These are phyloP conservation scores for Esperia sulphurella DNA, from an alignment of 2,888 invertebrate species.

Conservation along the genomic window DNA sequence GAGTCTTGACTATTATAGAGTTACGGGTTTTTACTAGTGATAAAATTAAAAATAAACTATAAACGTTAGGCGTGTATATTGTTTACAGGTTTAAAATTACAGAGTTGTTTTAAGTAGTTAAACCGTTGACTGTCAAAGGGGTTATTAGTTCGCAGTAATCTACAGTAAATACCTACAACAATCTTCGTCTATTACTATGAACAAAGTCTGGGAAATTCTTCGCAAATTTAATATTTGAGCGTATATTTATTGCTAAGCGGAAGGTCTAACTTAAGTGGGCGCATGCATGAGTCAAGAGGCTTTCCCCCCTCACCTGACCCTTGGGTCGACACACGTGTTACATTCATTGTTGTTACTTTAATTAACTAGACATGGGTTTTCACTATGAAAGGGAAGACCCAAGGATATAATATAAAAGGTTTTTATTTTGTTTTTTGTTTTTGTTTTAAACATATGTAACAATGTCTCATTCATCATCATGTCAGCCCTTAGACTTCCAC, in stretches of 20 bases:
- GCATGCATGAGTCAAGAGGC: constrained; percentile 11
- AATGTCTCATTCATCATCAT: background rate
- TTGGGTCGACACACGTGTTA: constrained; percentile 30
- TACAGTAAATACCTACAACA: too few species aligned
- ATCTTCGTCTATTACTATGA: too few species aligned
- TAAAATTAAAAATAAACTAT: too few species aligned
- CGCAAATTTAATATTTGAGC: background rate
- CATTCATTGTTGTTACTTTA: constrained; percentile 36
- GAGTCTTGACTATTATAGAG: too few species aligned
- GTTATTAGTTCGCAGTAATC: too few species aligned
- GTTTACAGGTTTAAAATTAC: too few species aligned
- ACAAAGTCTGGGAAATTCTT: background rate
- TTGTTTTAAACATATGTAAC: background rate
- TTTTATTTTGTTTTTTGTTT: constrained; percentile 4
- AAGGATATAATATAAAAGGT: constrained; percentile 11
- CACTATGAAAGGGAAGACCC: constrained; percentile 24
- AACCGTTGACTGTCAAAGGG: too few species aligned
- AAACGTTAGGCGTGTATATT: too few species aligned
- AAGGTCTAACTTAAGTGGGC: background rate
- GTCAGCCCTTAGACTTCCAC: too few species aligned
- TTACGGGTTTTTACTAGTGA: too few species aligned
- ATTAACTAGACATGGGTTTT: constrained; percentile 43
- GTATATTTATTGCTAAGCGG: background rate
- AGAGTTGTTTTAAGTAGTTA: too few species aligned
- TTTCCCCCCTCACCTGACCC: constrained; percentile 36